Evolutionary conservation across 2,113 vertebrate species (phyloP), one percentile per base, ranked within the genome.

Genomic region (Mesembrinibis cayennensis): DNA sequence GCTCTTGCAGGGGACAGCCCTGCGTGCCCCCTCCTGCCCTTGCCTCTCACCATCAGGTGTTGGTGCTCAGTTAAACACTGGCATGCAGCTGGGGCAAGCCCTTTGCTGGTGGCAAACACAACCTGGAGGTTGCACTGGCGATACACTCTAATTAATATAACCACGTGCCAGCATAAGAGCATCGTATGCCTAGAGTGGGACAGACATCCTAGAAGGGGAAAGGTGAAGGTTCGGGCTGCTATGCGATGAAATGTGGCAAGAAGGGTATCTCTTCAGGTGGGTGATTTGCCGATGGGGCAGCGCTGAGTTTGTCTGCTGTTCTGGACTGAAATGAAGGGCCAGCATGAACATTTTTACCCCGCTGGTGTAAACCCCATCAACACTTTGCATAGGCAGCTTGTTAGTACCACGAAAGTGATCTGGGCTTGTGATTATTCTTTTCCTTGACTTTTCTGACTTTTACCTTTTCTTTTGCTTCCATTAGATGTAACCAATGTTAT

Each of bases 131-230:
- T 1, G 1, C 10, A 6, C 12, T 16, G 56, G 34, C 2, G 3
- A 2, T 10, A 27, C 4, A 2, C 16, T 2, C 7, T 3, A 29
- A 12, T 14, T 7, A 8, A 11, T 5, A 4, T 2, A 40, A 2
- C 22, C 2, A 7, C 2, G 4, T 23, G 36, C 27, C 36, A 32
- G 58, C 45, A 2, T 19, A n/a, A 40, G 10, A n/a, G 13, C 36
- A 18, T 53, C 0, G 0, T 19, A 83, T 29, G 21, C 49, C 32
- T 38, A 4, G 56, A 16, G 36, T 4, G 53, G 32, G 27, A 42
- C 40, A 40, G 66, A 2, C 30, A 15, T 19, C 44, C 49, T 55
- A 2, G 49, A 38, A n/a, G 36, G 20, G 10, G 18, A 27, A 42
- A 53, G 34, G 56, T 7, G 59, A 73, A 26, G 58, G 49, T 29